A percentile compares a stretch with the other conserved stretches of the same genome.
phyloP scores from a whole-genome alignment of 2,113 vertebrate species.

The Pygoscelis antarcticus region DNA sequence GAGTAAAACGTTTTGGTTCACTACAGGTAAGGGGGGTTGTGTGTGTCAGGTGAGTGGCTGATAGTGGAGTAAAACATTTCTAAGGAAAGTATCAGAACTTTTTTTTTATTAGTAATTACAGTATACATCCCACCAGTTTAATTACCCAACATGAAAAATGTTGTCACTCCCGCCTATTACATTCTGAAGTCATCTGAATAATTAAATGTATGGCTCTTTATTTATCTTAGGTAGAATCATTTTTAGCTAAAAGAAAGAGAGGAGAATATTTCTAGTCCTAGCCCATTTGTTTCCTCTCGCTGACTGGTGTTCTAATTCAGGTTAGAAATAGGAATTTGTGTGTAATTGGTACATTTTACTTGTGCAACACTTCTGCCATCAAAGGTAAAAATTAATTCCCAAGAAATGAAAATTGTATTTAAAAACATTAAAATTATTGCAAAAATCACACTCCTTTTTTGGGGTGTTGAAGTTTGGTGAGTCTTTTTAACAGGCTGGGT shows the following conservation, averaged over 20 bases:
- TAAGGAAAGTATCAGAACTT: background rate
- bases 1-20: background rate
- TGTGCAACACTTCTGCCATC: background rate
- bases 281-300: background rate
- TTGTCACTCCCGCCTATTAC: background rate
- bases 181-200: background rate
- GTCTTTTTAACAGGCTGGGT: background rate
- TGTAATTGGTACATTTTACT: background rate
- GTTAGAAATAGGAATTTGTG: background rate
- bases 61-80: background rate
- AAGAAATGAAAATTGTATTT: background rate
- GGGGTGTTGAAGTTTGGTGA: background rate
- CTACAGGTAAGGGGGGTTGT: rapidly evolving
- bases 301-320: background rate
- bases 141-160: background rate
- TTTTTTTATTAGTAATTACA: background rate
- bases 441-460: background rate
- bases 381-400: background rate
- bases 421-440: background rate
- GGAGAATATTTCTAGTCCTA: background rate
- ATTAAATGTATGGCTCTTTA: background rate
- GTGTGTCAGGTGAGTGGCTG: background rate
- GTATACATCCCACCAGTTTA: background rate
- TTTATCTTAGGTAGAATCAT: background rate
- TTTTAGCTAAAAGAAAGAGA: background rate